Percentiles rank a stretch among this genome's conserved stretches.
phyloP scores from a whole-genome alignment of 2,113 vertebrate species.

The Myodes glareolus region DNA sequence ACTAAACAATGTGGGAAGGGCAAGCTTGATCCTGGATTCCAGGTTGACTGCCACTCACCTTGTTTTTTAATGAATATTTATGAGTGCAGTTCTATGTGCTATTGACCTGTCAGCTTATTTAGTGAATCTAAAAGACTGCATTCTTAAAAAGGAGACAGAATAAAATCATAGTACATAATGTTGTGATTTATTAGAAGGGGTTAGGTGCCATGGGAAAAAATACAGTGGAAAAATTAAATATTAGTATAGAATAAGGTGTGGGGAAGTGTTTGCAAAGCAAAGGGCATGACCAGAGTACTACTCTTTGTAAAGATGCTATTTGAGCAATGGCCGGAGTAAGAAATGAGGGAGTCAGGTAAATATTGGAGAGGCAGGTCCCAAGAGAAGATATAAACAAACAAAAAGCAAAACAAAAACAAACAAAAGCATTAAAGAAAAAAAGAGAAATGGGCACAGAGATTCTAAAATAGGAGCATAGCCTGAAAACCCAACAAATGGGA shows the following conservation, averaged over 20 bases:
- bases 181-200: not conserved
- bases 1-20: not conserved
- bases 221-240: not conserved
- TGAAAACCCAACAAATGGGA: not conserved
- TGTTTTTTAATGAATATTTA: not conserved
- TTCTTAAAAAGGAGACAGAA: not conserved
- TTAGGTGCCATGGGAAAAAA: not conserved
- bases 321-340: not conserved
- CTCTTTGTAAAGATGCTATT: not conserved
- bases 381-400: not conserved
- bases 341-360: not conserved
- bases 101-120: not conserved
- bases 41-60: not conserved
- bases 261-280: not conserved
- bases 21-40: not conserved
- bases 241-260: not conserved
- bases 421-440: too few species aligned
- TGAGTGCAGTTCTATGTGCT: not conserved
- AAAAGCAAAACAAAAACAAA: too few species aligned
- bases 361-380: not conserved
- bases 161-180: not conserved
- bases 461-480: not conserved
- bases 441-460: not conserved
- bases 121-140: not conserved
- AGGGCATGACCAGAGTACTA: not conserved